A percentile compares a stretch with the other conserved stretches of the same genome.
Conservation (phyloP, 2,888 invertebrate species). For the Drosophila birchii region DNA sequence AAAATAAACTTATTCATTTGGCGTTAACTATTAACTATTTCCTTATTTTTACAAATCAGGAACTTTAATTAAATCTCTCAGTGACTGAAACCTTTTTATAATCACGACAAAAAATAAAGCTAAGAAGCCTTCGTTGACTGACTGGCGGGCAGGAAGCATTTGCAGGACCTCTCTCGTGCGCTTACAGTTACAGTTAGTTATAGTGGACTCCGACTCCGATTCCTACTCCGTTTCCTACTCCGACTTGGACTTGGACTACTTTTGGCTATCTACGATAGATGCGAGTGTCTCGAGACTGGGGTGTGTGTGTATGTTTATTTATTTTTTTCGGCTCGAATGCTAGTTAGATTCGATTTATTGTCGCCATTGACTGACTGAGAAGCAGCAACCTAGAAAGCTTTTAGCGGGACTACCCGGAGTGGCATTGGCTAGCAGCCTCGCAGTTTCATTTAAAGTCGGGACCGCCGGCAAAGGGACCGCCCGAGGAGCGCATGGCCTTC, state of each 20-base stretch:
- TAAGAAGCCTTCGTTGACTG: slow-evolving; percentile 2
- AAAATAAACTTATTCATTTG: background rate
- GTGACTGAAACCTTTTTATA: background rate
- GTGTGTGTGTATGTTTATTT: slow-evolving; percentile 5
- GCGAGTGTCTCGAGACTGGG: slow-evolving; percentile 63
- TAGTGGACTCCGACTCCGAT: slow-evolving; percentile 29
- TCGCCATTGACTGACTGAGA: slow-evolving; percentile 68
- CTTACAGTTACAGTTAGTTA: slow-evolving; percentile 36
- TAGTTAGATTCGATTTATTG: slow-evolving; percentile 68
- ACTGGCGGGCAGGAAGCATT: slow-evolving; percentile 24
- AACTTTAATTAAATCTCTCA: background rate
- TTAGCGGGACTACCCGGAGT: slow-evolving; percentile 50
- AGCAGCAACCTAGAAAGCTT: slow-evolving; percentile 79
- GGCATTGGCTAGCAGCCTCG: slow-evolving; percentile 76
- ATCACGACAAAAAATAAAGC: background rate
- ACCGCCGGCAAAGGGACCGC: slow-evolving; percentile 84
- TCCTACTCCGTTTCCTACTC: slow-evolving; percentile 7
- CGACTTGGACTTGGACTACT: slow-evolving; percentile 34
- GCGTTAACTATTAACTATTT: background rate
- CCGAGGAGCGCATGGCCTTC: slow-evolving; percentile 88
- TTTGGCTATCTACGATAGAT: slow-evolving; percentile 71
- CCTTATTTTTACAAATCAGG: background rate
- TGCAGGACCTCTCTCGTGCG: slow-evolving; percentile 38
- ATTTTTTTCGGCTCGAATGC: slow-evolving; percentile 29
- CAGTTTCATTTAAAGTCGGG: slow-evolving; percentile 85